phyloP scores from a whole-genome alignment of 2,888 invertebrate genomes.

The Eumacrocentrus americanus region DNA sequence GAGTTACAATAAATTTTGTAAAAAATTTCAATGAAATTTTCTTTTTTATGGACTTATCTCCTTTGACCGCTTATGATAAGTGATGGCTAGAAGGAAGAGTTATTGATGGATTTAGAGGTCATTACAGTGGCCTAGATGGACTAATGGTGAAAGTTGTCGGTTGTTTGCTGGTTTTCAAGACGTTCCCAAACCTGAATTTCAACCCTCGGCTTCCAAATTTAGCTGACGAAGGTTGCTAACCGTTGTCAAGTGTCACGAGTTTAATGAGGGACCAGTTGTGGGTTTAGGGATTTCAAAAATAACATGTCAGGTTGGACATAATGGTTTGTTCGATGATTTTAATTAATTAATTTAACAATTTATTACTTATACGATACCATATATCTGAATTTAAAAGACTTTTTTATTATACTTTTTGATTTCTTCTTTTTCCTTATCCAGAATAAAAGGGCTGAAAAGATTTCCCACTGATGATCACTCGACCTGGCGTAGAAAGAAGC shows the following conservation, averaged over 20 bases:
- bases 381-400: no score
- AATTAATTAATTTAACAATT: no score
- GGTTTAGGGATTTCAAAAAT: not conserved
- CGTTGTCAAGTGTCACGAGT: not conserved
- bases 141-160: not conserved
- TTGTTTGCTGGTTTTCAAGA: not conserved
- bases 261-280: slow-evolving; percentile 1
- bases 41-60: no score
- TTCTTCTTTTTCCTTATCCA: not conserved
- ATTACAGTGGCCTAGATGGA: not conserved
- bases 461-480: slow-evolving; percentile 2
- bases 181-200: not conserved
- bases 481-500: not conserved
- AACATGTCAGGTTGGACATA: not conserved
- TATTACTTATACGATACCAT: no score
- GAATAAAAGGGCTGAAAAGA: not conserved
- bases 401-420: not conserved
- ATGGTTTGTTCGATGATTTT: no score
- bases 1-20: not conserved
- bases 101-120: not conserved
- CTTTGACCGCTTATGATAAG: no score
- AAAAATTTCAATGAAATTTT: no score
- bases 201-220: not conserved
- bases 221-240: slow-evolving; percentile 4
- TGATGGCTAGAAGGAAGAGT: not conserved